A percentile compares a stretch with the other conserved stretches of the same genome.
Evolutionary conservation across 92 coral and sea anemone species (phyloP).

Genomic region (Bergia sp.): DNA sequence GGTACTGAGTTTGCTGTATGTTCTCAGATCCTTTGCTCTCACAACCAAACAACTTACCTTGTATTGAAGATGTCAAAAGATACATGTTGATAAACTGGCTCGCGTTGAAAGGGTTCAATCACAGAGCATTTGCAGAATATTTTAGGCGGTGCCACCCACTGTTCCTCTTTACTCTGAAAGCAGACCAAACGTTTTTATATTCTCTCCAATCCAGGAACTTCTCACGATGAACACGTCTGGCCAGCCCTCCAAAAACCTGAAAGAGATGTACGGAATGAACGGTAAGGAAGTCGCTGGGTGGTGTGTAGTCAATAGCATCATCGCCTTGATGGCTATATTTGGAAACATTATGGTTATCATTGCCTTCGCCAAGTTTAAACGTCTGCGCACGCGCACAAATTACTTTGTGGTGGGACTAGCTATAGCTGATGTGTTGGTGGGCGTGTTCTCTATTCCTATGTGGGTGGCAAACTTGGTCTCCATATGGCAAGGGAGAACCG

Average conservation of each 20-base stretch:
- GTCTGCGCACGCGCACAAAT: constrained; percentile 59
- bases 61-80: too few species aligned
- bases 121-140: too few species aligned
- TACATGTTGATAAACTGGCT: too few species aligned
- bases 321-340: constrained; percentile 47
- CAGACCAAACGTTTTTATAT: too few species aligned
- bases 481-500: constrained; percentile 60
- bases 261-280: constrained; percentile 37
- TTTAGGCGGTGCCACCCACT: too few species aligned
- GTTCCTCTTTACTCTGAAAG: too few species aligned
- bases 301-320: constrained; percentile 50
- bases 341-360: constrained; percentile 51
- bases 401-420: constrained; percentile 56
- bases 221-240: constrained; percentile 19
- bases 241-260: constrained; percentile 24
- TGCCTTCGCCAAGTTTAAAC: constrained; percentile 50
- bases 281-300: constrained; percentile 41
- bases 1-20: too few species aligned
- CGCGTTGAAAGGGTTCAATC: too few species aligned
- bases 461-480: constrained; percentile 68
- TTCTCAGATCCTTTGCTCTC: too few species aligned
- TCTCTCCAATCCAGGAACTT: neutral
- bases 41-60: too few species aligned
- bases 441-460: constrained; percentile 56
- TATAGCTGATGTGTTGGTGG: constrained; percentile 53